Evolutionary conservation across 2,113 vertebrate species (phyloP), one percentile per base, ranked within the genome.

Genomic region (Cygnus buccinator): DNA sequence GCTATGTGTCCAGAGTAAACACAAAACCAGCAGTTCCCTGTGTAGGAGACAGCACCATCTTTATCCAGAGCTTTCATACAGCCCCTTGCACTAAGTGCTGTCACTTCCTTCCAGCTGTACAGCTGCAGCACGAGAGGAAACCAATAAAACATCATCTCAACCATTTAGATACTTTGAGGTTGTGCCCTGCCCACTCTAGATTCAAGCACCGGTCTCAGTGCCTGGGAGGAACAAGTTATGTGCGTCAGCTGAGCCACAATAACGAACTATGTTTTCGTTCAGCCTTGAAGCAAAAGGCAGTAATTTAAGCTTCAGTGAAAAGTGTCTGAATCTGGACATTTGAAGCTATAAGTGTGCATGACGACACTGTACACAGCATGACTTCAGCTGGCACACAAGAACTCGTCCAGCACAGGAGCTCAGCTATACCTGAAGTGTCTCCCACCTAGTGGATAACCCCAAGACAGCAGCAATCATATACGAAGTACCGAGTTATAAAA

Each of bases 221-320:
- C 10, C 41, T 37, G 15, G 11, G 67, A 92, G 62, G 79, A 92
- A 43, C 67, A 86, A 80, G 41, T 58, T 57, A 48, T 83, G 55
- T 96, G 41, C 13, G 6, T 93, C 90, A 94, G n/a, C 82, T 86
- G 67, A 92, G 79, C 59, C 90, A 80, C 85, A 90, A 17, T 41
- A 90, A 79, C 0, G 3, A 91, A n/a, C 43, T 57, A 0, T 39
- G 10, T n/a, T 85, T 90, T 82, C 29, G 50, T 35, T 73, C 44
- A 48, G 9, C 1, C 66, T 46, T 46, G 66, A 68, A 46, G 66
- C 66, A n/a, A 75, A 62, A 87, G 13, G 6, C 10, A 6, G 29
- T 48, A 67, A 19, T 76, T 80, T 48, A 44, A 76, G 48, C 58
- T 82, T 5, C 50, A 72, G 33, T 22, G 37, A 52, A 68, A 89